Evolutionary conservation across 2,113 vertebrate genomes (phyloP).

Genomic region (Zosterops pallidus): DNA sequence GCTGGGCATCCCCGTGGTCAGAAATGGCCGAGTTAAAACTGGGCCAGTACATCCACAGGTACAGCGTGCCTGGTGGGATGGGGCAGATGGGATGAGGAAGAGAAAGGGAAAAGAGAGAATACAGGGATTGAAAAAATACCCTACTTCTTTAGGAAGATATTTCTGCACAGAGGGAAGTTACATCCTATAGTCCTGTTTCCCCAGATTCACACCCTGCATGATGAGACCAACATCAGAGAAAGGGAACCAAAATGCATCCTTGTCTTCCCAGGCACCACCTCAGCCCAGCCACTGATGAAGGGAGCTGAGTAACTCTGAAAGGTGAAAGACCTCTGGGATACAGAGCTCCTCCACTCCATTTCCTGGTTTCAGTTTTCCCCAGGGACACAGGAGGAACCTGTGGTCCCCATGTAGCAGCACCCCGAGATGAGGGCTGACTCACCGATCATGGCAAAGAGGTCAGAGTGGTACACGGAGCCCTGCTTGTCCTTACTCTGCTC

Average conservation of each 20-base stretch:
- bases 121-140: neutral
- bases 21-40: constrained; percentile 95
- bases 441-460: constrained; percentile 97
- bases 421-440: neutral
- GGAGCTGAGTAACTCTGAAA: neutral
- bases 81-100: neutral
- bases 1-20: constrained; percentile 87
- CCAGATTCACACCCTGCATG: rapidly evolving
- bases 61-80: constrained; percentile 83
- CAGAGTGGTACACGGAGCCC: constrained; percentile 85
- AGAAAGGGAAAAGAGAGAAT: neutral
- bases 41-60: constrained; percentile 98
- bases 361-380: neutral
- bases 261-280: neutral
- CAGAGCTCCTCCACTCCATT: neutral
- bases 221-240: neutral
- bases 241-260: neutral
- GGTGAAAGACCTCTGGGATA: neutral
- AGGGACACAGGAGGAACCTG: neutral
- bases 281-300: neutral
- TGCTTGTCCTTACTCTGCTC: constrained; percentile 82
- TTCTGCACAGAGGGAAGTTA: neutral
- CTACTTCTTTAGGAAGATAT: neutral
- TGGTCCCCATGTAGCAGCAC: neutral
- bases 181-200: neutral